Evolutionary conservation across 2,888 invertebrate genomes (phyloP).

Genomic region (Nephrocerus scutellatus): DNA sequence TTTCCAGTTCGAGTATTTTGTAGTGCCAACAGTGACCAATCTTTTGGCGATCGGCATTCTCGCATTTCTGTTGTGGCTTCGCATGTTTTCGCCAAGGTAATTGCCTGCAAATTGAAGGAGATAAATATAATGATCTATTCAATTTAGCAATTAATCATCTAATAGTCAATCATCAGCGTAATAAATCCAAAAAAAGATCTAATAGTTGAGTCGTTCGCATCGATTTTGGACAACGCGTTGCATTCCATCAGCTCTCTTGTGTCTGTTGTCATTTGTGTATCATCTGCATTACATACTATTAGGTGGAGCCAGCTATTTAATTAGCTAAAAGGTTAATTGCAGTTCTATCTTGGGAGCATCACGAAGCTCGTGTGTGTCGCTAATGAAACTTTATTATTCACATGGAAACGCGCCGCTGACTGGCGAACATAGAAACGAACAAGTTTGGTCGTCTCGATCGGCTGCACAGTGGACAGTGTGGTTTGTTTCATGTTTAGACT

Average conservation of each 20-base stretch:
- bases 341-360: too few species aligned
- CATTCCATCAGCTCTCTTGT: neutral
- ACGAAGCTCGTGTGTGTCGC: too few species aligned
- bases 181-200: neutral
- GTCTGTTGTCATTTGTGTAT: neutral
- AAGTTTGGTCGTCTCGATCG: too few species aligned
- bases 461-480: too few species aligned
- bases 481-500: too few species aligned
- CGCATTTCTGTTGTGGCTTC: constrained; percentile 88
- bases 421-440: too few species aligned
- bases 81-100: constrained; percentile 88
- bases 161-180: too few species aligned
- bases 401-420: too few species aligned
- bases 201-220: neutral
- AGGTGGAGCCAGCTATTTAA: too few species aligned
- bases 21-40: constrained; percentile 84
- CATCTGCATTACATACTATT: too few species aligned
- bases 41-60: constrained; percentile 77
- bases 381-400: too few species aligned
- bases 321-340: too few species aligned
- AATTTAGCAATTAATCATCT: neutral
- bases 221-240: neutral
- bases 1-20: constrained; percentile 90
- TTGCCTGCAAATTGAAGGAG: constrained; percentile 50
- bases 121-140: neutral